Conservation (phyloP, 2,888 invertebrate genomes). For the Oasisia sp. region DNA sequence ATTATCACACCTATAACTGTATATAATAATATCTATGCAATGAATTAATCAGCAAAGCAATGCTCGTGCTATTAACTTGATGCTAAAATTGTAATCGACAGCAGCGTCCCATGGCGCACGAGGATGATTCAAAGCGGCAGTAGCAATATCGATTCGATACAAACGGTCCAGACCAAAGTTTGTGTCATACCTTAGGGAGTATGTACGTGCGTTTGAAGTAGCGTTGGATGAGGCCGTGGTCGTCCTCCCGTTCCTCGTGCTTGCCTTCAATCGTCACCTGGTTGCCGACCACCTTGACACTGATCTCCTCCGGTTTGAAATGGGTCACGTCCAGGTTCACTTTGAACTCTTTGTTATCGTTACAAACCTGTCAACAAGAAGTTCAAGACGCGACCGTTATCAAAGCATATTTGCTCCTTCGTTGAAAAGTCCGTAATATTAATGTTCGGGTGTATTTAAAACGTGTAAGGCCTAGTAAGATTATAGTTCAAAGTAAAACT, state of each 20-base stretch:
- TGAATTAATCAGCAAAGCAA: not conserved
- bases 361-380: constrained; percentile 39
- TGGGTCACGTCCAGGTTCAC: constrained; percentile 72
- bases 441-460: too few relatives aligned
- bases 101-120: not conserved
- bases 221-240: constrained; percentile 79
- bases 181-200: not conserved
- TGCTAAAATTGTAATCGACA: not conserved
- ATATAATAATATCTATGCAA: not conserved
- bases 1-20: not conserved
- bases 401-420: too few relatives aligned
- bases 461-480: too few relatives aligned
- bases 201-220: not conserved
- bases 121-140: not conserved
- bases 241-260: constrained; percentile 86
- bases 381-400: constrained; percentile 39
- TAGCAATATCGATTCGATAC: not conserved
- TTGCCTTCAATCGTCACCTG: constrained; percentile 78
- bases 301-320: constrained; percentile 80
- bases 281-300: constrained; percentile 78
- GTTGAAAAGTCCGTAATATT: too few relatives aligned
- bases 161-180: not conserved
- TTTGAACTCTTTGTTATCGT: constrained; percentile 64
- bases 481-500: too few relatives aligned
- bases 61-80: not conserved